phyloP scores from a whole-genome alignment of 2,113 vertebrate species.

The Cyphomyrus plagiostoma region DNA sequence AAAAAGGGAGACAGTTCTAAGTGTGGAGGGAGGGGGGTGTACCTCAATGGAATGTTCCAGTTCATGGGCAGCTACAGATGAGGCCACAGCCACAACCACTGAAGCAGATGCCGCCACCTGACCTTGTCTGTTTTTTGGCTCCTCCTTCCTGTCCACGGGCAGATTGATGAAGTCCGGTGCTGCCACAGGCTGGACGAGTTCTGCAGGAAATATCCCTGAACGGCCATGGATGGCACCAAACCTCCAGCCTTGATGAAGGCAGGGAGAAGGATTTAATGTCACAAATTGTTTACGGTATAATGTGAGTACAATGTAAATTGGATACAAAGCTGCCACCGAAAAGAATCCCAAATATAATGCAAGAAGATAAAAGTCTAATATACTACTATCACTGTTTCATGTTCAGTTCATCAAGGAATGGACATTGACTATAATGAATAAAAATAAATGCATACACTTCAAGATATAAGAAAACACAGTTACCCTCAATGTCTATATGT shows the following conservation, averaged over 20 bases:
- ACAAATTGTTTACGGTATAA: not conserved
- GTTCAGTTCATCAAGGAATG: not conserved
- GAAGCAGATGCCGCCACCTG: slow-evolving; percentile 69
- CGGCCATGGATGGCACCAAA: slow-evolving; percentile 84
- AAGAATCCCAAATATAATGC: not conserved
- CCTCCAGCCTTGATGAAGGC: slow-evolving; percentile 75
- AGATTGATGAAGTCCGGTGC: slow-evolving; percentile 83
- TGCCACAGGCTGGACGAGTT: slow-evolving; percentile 75
- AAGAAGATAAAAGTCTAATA: not conserved
- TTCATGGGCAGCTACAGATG: slow-evolving; percentile 71
- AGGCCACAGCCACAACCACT: slow-evolving; percentile 75
- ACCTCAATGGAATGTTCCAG: slow-evolving; percentile 82
- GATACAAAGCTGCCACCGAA: not conserved
- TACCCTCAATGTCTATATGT: not conserved
- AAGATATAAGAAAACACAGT: not conserved
- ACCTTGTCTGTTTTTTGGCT: slow-evolving; percentile 71
- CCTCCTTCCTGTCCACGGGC: slow-evolving; percentile 65
- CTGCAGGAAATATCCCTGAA: slow-evolving; percentile 72
- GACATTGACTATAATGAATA: not conserved
- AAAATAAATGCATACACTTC: not conserved
- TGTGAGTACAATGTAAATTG: not conserved
- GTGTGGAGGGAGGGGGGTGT: not conserved
- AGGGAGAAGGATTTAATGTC: not conserved
- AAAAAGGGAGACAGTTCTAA: not conserved
- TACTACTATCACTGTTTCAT: not conserved